Evolutionary conservation across 2,888 invertebrate species (phyloP), one percentile per base, ranked within the genome.

Genomic region (Meandrusa payeni): DNA sequence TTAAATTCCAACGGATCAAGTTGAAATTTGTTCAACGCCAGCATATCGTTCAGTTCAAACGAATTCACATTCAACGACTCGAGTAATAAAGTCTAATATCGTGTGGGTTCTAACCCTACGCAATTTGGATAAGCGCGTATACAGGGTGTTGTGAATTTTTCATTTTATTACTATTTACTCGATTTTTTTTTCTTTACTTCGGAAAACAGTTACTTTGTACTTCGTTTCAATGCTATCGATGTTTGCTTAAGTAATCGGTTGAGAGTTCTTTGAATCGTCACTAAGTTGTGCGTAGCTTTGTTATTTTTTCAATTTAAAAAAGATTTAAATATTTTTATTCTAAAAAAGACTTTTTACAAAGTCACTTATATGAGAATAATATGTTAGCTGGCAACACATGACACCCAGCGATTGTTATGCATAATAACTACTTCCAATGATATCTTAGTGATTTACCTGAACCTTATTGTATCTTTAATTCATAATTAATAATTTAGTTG

Each of bases 71-170:
- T 29, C 34, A 32, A 36, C 15, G 5, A 5, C n/a, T 10, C 4
- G 5, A 0, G 2, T 6, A 10, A 43, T 43, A 52, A 17, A 33
- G 54, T 52, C 15, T 34, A 27, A 33, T 46, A 42, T 50, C 20
- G 43, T 26, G 26, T 42, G 41, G 34, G 15, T 10, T 22, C 22
- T n/a, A 17, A 4, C 22, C 27, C 39, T 39, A 39, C 22, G 40
- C 41, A 46, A 51, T 53, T 42, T 26, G 47, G 34, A 41, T 47
- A 48, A 51, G 43, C n/a, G 5, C 23, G 33, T 42, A 46, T 52
- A 55, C 51, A 42, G 57, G 51, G 2, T 44, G 53, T 22, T 51
- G 37, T 54, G 48, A 53, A 50, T 55, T 51, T 56, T 56, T 55
- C 48, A 55, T 56, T 56, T 56, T 44, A 55, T 48, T 46, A 22